Percentiles rank a stretch among this genome's conserved stretches.
Evolutionary conservation across 2,797 vertebrate genomes (phyloP).

Genomic region (Natrix natrix): DNA sequence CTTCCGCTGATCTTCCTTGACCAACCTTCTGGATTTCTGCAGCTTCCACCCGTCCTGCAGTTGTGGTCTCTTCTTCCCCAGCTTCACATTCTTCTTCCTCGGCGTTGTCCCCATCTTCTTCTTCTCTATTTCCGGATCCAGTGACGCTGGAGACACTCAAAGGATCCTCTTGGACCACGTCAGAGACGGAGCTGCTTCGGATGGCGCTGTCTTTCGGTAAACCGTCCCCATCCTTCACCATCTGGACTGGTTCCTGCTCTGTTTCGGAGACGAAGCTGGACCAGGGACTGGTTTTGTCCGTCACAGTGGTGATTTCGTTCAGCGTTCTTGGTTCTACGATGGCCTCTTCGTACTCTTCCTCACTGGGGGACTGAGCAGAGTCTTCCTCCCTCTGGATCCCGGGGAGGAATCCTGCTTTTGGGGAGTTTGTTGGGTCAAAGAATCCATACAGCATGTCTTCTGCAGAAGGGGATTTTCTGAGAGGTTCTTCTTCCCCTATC

Average conservation of each 20-base stretch:
- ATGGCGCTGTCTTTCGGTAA: neutral
- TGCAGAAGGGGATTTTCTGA: conserved; percentile 3
- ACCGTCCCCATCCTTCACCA: conserved; percentile 30
- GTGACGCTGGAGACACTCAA: rapidly evolving
- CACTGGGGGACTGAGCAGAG: conserved; percentile 51
- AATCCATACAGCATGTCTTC: conserved; percentile 39
- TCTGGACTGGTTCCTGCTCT: conserved; percentile 63
- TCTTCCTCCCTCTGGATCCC: neutral
- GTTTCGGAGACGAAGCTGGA: conserved; percentile 86
- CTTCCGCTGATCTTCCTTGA: rapidly evolving
- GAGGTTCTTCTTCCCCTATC: neutral
- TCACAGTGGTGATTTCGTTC: conserved; percentile 87
- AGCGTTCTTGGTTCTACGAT: conserved; percentile 83
- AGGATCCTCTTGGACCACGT: neutral
- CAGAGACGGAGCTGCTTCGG: conserved; percentile 18
- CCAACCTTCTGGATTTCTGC: neutral
- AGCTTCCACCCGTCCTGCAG: rapidly evolving
- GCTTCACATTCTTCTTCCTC: rapidly evolving
- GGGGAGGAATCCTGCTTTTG: neutral
- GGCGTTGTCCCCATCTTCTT: neutral
- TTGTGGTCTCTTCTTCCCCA: rapidly evolving
- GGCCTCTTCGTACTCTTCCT: conserved; percentile 87
- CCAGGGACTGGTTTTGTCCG: conserved; percentile 92
- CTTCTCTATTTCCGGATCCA: rapidly evolving
- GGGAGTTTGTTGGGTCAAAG: conserved; percentile 20